Evolutionary conservation across 2,888 invertebrate genomes (phyloP).

Genomic region (Physocephala rufipes): DNA sequence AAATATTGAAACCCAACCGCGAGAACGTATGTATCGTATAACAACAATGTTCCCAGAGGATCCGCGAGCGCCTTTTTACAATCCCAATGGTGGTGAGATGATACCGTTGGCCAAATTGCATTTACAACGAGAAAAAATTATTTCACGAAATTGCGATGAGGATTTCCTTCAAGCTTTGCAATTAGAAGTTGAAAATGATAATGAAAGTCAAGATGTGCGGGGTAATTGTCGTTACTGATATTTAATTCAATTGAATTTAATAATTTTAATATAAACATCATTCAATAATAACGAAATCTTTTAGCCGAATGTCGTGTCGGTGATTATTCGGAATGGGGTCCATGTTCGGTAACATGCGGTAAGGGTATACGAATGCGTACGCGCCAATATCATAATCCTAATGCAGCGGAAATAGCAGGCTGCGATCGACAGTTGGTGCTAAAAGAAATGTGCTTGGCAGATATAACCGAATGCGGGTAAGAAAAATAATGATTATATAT

Average conservation of each 20-base stretch:
- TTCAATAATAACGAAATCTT: slow-evolving; percentile 42
- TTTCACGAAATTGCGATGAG: slow-evolving; percentile 79
- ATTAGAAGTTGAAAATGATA: slow-evolving; percentile 74
- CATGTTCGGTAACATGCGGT: slow-evolving; percentile 88
- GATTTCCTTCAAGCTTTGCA: slow-evolving; percentile 70
- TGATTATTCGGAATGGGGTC: slow-evolving; percentile 80
- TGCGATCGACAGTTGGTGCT: slow-evolving; percentile 80
- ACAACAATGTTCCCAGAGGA: slow-evolving; percentile 92
- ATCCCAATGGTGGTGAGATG: slow-evolving; percentile 74
- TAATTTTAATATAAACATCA: not conserved
- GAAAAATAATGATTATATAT: slow-evolving; percentile 47
- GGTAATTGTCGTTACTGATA: slow-evolving; percentile 67
- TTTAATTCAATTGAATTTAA: not conserved
- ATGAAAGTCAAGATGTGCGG: slow-evolving; percentile 74
- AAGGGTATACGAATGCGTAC: slow-evolving; percentile 84
- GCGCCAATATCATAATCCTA: slow-evolving; percentile 74
- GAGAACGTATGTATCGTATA: slow-evolving; percentile 87
- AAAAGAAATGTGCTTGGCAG: slow-evolving; percentile 91
- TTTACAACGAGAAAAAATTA: slow-evolving; percentile 77
- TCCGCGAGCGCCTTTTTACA: slow-evolving; percentile 91
- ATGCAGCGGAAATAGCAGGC: slow-evolving; percentile 76
- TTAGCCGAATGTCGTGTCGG: slow-evolving; percentile 83
- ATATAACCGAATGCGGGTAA: slow-evolving; percentile 78
- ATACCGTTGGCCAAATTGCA: slow-evolving; percentile 86
- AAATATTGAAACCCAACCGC: slow-evolving; percentile 79